Base-by-base conservation (phyloP, 2,113 vertebrate species). In the Xenus cinereus region DNA sequence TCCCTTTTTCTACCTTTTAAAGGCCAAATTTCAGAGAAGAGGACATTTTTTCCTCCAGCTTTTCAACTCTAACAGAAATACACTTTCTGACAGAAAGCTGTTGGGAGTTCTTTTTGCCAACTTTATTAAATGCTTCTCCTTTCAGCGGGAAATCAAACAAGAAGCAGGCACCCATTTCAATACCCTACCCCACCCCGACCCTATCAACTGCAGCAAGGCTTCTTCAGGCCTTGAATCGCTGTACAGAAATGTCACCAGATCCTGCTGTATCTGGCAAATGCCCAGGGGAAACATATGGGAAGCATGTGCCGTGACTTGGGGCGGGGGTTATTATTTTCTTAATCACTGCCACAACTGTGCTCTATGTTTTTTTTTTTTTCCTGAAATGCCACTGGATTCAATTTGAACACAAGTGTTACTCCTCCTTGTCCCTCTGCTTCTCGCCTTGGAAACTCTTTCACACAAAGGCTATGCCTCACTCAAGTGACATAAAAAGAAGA, bases 321-420 rank as follows among this genome's bases (percentile, higher is more conserved):
- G 97, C 71, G 71, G 87, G 95, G 69, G 96, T 97, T 97, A 82
- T 97, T 97, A 97, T 97, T 90, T 91, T 98, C 97, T 96, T 98
- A 97, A 93, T 94, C 93, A 89, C 88, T 97, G 95, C 94, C 98
- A 97, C 94, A 89, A 84, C 51, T 54, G 69, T 89, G 82, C 74
- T 97, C 14, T 89, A 84, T 8, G 1, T 51, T 83, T 67, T 33
- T 2, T 56, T 83, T 71, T 96, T 88, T 83, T 23, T 45, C 80
- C 84, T 94, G 89, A 95, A 95, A 94, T 89, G 77, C 75, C 95
- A 95, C 91, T 97, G 94, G 62, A 92, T 96, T 96, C 41, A 54
- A 87, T 91, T 95, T 77, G 91, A 95, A 63, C 67, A 71, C 93
- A 92, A 97, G 89, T 93, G 94, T 88, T 95, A 76, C 91, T 97